Base-by-base conservation (phyloP, 2,797 vertebrate genomes). In the Sebastes minor region DNA sequence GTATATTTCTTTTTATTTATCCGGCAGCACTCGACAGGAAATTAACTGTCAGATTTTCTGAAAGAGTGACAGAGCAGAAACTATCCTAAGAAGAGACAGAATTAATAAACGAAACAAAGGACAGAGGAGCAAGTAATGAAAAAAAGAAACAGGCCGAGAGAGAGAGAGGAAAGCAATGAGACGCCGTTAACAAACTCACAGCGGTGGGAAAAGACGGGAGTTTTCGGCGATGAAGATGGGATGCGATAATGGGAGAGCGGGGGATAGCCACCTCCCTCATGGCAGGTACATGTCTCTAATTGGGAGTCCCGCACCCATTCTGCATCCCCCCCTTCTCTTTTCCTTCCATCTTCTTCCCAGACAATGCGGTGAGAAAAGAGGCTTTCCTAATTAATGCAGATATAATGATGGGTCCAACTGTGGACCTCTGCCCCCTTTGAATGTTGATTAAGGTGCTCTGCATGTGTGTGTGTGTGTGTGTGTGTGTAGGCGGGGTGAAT, bases 331-430 rank as follows among this genome's bases (percentile, higher is more conserved):
- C 49, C 18, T 64, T 13, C 35, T 14, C 53, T 64, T 52, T 20
- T 32, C 46, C 74, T 86, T 65, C 88, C 59, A 73, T 88, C 75
- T 35, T 18, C 67, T 56, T 78, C 61, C 80, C 78, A 88, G 74
- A 90, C 86, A 89, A 84, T 86, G 77, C 72, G 76, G 81, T 53
- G 70, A 86, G 81, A 85, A 84, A 78, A 33, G 74, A 77, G 42
- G 23, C 59, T 81, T 81, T 83, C 81, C 86, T 94, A 95, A 95
- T 95, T 89, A 93, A 95, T 93, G 93, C 91, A 90, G 91, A 86
- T 93, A 92, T 94, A 94, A 95, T 94, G 92, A 95, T 92, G 86
- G 88, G 86, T 90, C 92, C 90, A 86, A 80, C 90, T 91, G 91
- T 92, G 91, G 92, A 91, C 91, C 91, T 93, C 80, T 87, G 88